Evolutionary conservation across 2,888 invertebrate genomes (phyloP).

Genomic region (Electrophaes corylata): DNA sequence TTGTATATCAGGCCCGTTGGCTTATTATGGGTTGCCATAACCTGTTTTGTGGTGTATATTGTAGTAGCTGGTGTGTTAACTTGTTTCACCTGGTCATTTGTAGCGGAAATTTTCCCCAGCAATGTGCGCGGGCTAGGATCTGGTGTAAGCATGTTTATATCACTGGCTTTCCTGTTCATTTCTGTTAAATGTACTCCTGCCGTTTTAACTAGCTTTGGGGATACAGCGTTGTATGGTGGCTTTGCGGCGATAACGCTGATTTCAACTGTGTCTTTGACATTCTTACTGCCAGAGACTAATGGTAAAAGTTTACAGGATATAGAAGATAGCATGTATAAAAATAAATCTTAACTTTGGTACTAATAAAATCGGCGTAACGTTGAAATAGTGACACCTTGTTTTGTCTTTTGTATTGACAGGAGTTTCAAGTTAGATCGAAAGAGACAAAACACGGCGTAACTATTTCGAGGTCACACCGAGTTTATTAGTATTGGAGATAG

Average conservation of each 20-base stretch:
- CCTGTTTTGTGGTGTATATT: slow-evolving; percentile 50
- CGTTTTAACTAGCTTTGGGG: slow-evolving; percentile 49
- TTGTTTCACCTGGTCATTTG: slow-evolving; percentile 57
- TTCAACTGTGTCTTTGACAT: slow-evolving; percentile 45
- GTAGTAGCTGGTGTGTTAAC: slow-evolving; percentile 46
- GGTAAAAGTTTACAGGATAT: slow-evolving; percentile 88
- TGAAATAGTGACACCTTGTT: too few relatives aligned
- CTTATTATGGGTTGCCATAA: slow-evolving; percentile 49
- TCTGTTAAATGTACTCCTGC: slow-evolving; percentile 56
- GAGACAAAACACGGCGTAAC: too few relatives aligned
- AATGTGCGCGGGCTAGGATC: slow-evolving; percentile 60
- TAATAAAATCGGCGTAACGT: too few relatives aligned
- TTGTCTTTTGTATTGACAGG: too few relatives aligned
- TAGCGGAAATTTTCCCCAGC: slow-evolving; percentile 59
- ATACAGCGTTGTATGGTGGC: slow-evolving; percentile 46
- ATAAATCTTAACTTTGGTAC: too few relatives aligned
- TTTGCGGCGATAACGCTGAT: slow-evolving; percentile 50
- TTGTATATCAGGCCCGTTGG: slow-evolving; percentile 45
- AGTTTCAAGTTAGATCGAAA: too few relatives aligned
- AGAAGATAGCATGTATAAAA: slow-evolving; percentile 69
- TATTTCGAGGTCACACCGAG: too few relatives aligned
- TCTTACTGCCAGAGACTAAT: slow-evolving; percentile 60
- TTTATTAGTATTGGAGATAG: too few relatives aligned
- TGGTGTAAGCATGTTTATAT: slow-evolving; percentile 52
- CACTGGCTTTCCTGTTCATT: slow-evolving; percentile 52